Evolutionary conservation across 2,888 invertebrate genomes (phyloP), one percentile per base, ranked within the genome.

Genomic region (Cistogaster globosa): DNA sequence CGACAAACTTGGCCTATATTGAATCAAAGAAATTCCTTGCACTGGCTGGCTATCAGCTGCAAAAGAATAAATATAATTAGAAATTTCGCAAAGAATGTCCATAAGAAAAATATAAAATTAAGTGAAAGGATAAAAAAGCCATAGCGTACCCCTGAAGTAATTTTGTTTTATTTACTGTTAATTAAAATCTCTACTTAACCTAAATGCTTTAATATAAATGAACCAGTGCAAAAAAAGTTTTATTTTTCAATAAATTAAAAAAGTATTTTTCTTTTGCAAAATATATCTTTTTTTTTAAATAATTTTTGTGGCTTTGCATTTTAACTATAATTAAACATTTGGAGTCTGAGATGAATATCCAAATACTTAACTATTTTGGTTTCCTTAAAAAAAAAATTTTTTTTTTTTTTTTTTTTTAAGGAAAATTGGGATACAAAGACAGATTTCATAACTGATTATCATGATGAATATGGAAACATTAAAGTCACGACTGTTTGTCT

Each of bases 361-460:
- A 81, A n/a, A n/a, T n/a, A n/a, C n/a, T n/a, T n/a, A n/a, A n/a
- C n/a, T n/a, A n/a, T n/a, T n/a, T n/a, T n/a, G n/a, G n/a, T n/a
- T 81, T 38, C 2, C 32, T 32, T 32, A 32, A 32, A 26, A 26
- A 26, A 26, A 4, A 1, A 2, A 26, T 26, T 26, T 2, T 26
- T 26, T 2, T 26, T 26, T 26, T 2, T 26, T 26, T 26, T 26
- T 32, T 32, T 22, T 45, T 48, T 14, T 4, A 16, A 26, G 36
- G 26, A 62, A 55, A 62, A 75, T 18, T 26, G 16, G 45, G 5
- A 32, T 60, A 62, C 18, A 22, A 38, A 51, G 38, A n/a, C 38
- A 74, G 57, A 83, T 80, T 79, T 79, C 79, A 71, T 84, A 84
- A 84, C 71, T 60, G 62, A 78, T 78, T 68, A 36, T 63, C 26